phyloP scores from a whole-genome alignment of 1,140 invertebrate genomes.

The Neocloeon triangulifer region DNA sequence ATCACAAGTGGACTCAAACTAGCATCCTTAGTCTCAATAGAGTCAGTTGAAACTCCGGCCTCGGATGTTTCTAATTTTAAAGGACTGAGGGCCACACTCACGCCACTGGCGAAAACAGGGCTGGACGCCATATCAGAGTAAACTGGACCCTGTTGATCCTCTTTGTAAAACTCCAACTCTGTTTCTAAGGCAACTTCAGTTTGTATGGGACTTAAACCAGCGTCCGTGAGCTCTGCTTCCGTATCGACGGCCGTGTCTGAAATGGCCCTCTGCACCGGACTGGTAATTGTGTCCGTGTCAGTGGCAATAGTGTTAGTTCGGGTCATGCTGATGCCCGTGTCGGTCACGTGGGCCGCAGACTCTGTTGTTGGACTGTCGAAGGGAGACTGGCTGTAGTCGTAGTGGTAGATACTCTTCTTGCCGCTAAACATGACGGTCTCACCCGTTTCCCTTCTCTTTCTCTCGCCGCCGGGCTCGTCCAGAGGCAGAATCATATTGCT shows the following conservation, averaged over 20 bases:
- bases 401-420: conserved; percentile 21
- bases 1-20: conserved; percentile 19
- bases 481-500: not conserved
- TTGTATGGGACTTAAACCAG: conserved; percentile 26
- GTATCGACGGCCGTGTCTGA: conserved; percentile 21
- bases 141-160: conserved; percentile 14
- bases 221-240: conserved; percentile 26
- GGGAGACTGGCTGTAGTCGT: conserved; percentile 16
- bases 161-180: conserved; percentile 12
- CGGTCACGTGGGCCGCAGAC: conserved; percentile 22
- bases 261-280: conserved; percentile 15
- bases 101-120: conserved; percentile 16
- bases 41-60: conserved; percentile 22
- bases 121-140: conserved; percentile 21
- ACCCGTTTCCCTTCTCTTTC: conserved; percentile 16
- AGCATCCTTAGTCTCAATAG: conserved; percentile 21
- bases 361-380: conserved; percentile 19
- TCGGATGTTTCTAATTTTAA: conserved; percentile 21
- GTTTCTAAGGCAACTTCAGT: conserved; percentile 15
- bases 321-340: conserved; percentile 25
- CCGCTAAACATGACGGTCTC: conserved; percentile 24
- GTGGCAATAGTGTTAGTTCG: conserved; percentile 14
- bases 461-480: not conserved
- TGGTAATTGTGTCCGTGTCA: conserved; percentile 21
- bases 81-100: conserved; percentile 16